Evolutionary conservation across 2,888 invertebrate species (phyloP).

Genomic region (Cheilosia variabilis): DNA sequence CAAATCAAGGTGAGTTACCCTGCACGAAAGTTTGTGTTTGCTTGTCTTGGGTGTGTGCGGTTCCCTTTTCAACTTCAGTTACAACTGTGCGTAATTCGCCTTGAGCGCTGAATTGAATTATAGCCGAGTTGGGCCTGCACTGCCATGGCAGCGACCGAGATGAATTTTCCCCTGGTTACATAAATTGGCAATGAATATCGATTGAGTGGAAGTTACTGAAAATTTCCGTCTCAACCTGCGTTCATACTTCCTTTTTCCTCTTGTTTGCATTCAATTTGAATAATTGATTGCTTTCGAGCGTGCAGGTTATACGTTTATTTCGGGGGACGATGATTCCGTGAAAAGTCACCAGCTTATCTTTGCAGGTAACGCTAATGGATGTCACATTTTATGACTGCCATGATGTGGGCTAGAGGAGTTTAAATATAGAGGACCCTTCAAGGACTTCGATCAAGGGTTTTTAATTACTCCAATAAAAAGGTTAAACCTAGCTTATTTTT

Average conservation of each 20-base stretch:
- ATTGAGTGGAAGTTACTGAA: background rate
- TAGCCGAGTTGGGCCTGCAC: background rate
- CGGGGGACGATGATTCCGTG: too few relatives aligned
- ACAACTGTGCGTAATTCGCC: background rate
- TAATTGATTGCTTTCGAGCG: conserved; percentile 37
- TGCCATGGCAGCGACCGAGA: background rate
- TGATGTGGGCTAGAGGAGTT: too few relatives aligned
- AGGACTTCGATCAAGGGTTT: too few relatives aligned
- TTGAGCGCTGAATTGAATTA: conserved; percentile 26
- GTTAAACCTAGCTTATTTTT: too few relatives aligned
- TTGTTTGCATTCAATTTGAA: conserved; percentile 34
- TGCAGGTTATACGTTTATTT: background rate
- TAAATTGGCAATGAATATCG: background rate
- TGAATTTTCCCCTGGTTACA: background rate
- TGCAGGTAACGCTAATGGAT: too few relatives aligned
- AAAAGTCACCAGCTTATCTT: too few relatives aligned
- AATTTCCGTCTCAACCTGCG: background rate
- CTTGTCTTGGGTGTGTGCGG: background rate
- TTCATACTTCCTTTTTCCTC: background rate
- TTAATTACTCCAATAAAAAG: too few relatives aligned
- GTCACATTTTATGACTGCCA: too few relatives aligned
- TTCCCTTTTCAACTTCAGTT: background rate
- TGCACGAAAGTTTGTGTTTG: background rate
- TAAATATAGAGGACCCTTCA: too few relatives aligned
- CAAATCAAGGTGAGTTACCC: conserved; percentile 75